Conservation (phyloP, 2,888 invertebrate species). For the Peribatodes rhomboidaria region DNA sequence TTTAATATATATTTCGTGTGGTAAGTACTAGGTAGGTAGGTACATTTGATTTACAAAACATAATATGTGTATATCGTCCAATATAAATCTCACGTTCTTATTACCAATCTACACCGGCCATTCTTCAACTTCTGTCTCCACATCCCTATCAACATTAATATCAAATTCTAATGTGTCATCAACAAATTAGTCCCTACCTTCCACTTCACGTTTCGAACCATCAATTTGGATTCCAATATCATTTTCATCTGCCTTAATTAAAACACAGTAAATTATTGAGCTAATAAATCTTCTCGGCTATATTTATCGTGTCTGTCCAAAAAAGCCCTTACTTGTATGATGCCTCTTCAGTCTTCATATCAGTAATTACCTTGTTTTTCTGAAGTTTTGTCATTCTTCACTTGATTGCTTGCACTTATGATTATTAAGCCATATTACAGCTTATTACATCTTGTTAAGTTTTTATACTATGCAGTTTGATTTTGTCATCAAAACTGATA, state of each 20-base stretch:
- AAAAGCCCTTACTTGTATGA: conserved; percentile 26
- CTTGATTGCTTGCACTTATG: conserved; percentile 30
- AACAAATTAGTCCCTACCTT: conserved; percentile 35
- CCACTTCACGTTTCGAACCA: conserved; percentile 22
- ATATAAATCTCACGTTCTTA: conserved; percentile 2
- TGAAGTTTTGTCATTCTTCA: conserved; percentile 32
- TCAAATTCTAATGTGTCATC: conserved; percentile 34
- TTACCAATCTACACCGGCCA: conserved; percentile 3
- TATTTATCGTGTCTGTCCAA: conserved; percentile 32
- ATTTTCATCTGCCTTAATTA: conserved; percentile 37
- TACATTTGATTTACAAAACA: too few relatives aligned
- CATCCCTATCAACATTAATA: conserved; percentile 28
- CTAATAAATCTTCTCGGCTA: conserved; percentile 33
- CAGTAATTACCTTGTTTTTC: conserved; percentile 29
- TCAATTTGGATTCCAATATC: conserved; percentile 36
- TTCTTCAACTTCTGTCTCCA: conserved; percentile 25
- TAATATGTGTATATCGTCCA: background rate
- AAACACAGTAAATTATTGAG: conserved; percentile 32
- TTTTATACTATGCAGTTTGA: conserved; percentile 8
- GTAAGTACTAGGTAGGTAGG: too few relatives aligned
- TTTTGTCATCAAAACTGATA: conserved; percentile 8
- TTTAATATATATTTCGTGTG: too few relatives aligned
- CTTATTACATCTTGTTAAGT: conserved; percentile 26
- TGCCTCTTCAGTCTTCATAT: conserved; percentile 22
- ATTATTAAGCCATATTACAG: too few relatives aligned